Conservation (phyloP, 2,113 vertebrate genomes). For the Chloropsis hardwickii region DNA sequence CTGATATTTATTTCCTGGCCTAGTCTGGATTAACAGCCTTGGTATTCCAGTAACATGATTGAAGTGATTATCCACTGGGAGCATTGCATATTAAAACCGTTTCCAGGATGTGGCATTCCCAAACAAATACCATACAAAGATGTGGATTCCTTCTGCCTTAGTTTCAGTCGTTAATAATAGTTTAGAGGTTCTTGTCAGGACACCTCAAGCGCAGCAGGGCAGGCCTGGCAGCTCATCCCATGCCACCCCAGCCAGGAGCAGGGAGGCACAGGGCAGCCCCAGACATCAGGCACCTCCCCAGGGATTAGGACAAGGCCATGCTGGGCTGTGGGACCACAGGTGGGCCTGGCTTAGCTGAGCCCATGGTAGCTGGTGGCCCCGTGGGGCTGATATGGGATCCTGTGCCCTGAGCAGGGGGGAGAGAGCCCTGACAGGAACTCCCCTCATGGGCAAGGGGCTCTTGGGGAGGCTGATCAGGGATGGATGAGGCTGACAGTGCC, state of each 20-base stretch:
- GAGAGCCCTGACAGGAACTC: neutral
- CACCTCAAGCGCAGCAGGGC: accelerated
- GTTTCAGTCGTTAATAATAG: neutral
- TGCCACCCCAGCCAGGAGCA: neutral
- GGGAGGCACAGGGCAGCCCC: neutral
- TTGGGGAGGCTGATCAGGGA: neutral
- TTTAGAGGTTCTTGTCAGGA: neutral
- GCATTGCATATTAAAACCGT: neutral
- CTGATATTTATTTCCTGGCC: neutral
- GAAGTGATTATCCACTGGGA: neutral
- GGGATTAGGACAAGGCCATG: neutral
- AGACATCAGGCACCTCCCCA: accelerated
- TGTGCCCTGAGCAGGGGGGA: no score
- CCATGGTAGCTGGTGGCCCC: neutral
- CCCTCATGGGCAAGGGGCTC: accelerated
- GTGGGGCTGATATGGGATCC: neutral
- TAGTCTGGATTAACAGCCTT: neutral
- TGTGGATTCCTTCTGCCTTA: neutral
- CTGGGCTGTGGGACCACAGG: no score
- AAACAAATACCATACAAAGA: accelerated
- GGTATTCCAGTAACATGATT: neutral
- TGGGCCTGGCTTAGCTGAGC: neutral
- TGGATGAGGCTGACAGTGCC: neutral
- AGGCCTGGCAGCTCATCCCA: neutral
- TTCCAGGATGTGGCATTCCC: neutral